These are phyloP conservation scores for Beris chalybata DNA, from an alignment of 2,888 invertebrate genomes.

Conservation along the genomic window DNA sequence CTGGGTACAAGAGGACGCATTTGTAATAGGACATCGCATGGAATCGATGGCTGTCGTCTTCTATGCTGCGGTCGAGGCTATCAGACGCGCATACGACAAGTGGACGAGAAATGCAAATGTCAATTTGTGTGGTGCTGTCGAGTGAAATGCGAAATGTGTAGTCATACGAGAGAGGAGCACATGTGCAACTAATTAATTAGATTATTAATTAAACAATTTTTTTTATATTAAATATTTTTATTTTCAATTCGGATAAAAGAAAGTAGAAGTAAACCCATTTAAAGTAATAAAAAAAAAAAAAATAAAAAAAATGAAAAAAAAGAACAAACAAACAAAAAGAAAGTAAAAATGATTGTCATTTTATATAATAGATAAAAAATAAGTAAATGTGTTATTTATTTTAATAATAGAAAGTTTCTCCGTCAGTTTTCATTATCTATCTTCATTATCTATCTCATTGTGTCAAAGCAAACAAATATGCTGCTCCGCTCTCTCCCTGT, in stretches of 20 bases:
- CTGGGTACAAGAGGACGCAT: constrained; percentile 79
- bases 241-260: constrained; percentile 20
- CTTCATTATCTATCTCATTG: constrained; percentile 27
- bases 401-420: constrained; percentile 21
- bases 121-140: constrained; percentile 91
- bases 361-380: constrained; percentile 32
- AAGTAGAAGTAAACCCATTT: constrained; percentile 2
- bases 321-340: neutral
- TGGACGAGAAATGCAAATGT: constrained; percentile 86
- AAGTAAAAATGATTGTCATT: constrained; percentile 26
- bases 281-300: too few relatives aligned
- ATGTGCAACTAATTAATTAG: constrained; percentile 72
- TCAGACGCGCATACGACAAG: constrained; percentile 78
- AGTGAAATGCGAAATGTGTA: constrained; percentile 82
- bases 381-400: constrained; percentile 39
- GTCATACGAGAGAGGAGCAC: constrained; percentile 77
- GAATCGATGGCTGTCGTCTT: constrained; percentile 82
- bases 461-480: constrained; percentile 8
- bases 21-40: constrained; percentile 83
- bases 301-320: neutral
- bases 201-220: constrained; percentile 22
- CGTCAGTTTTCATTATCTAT: constrained; percentile 11
- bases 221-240: constrained; percentile 27
- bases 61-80: constrained; percentile 89
- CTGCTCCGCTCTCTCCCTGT: neutral